These are phyloP conservation scores for Caenorhabditis imperialis DNA, from an alignment of 2,888 invertebrate species.

Conservation along the genomic window DNA sequence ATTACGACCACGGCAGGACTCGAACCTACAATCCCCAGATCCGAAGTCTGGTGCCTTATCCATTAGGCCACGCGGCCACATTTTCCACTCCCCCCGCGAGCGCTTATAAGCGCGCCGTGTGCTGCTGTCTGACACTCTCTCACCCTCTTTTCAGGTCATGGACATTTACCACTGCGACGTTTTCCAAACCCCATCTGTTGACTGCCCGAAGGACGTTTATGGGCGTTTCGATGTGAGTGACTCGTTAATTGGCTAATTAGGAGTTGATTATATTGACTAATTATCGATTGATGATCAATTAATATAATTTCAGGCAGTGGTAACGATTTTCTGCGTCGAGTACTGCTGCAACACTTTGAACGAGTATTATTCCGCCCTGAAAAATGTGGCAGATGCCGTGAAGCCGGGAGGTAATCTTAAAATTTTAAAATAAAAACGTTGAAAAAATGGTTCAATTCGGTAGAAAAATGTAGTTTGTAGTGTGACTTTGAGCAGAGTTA, in stretches of 20 bases:
- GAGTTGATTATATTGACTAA: background rate
- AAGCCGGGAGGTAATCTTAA: constrained; percentile 62
- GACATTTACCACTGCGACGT: constrained; percentile 73
- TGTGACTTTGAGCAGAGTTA: no score
- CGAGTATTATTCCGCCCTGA: constrained; percentile 70
- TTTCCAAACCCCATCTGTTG: constrained; percentile 68
- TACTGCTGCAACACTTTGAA: constrained; percentile 73
- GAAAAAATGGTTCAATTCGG: no score
- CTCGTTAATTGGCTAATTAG: constrained; percentile 1
- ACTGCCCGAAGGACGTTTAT: constrained; percentile 59
- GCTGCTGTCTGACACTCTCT: background rate
- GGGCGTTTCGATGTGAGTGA: constrained; percentile 65
- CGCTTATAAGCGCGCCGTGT: background rate
- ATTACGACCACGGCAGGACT: constrained; percentile 65
- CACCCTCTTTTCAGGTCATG: constrained; percentile 49
- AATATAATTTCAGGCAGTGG: constrained; percentile 64
- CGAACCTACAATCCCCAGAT: constrained; percentile 67
- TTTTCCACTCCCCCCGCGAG: background rate
- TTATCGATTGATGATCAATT: no score
- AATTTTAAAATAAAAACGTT: background rate
- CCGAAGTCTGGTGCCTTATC: constrained; percentile 70
- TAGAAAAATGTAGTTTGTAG: no score
- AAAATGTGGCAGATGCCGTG: constrained; percentile 61
- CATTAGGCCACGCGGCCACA: constrained; percentile 70
- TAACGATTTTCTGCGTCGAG: constrained; percentile 76